phyloP scores from a whole-genome alignment of 2,888 invertebrate species.

The Digitonthophagus gazella region DNA sequence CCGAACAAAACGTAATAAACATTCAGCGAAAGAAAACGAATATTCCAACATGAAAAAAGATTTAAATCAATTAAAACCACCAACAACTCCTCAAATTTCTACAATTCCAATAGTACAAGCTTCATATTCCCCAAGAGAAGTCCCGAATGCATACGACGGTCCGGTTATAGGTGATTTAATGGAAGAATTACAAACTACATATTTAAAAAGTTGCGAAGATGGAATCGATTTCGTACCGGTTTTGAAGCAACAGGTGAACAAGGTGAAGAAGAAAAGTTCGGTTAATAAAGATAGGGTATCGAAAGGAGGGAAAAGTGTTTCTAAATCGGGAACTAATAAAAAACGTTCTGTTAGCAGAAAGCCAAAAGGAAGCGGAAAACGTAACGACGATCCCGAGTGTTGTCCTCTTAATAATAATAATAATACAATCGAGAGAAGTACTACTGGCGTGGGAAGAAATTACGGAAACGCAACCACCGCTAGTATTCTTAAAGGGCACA shows the following conservation, averaged over 20 bases:
- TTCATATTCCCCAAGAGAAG: conserved; percentile 22
- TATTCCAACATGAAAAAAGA: conserved; percentile 38
- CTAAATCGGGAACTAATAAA: conserved; percentile 40
- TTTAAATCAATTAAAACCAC: conserved; percentile 49
- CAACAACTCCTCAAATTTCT: conserved; percentile 31
- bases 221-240: conserved; percentile 36
- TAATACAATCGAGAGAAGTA: conserved; percentile 33
- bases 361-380: conserved; percentile 29
- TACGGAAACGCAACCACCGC: conserved; percentile 56
- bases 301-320: conserved; percentile 33
- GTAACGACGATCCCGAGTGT: conserved; percentile 24
- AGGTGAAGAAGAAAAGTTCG: conserved; percentile 27
- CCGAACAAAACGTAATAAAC: conserved; percentile 36
- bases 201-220: conserved; percentile 43
- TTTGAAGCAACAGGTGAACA: conserved; percentile 30
- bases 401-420: conserved; percentile 37
- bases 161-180: conserved; percentile 69
- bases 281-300: conserved; percentile 43
- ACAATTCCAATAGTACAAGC: conserved; percentile 40
- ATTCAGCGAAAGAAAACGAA: conserved; percentile 33
- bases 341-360: conserved; percentile 44
- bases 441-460: not conserved
- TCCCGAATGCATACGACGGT: conserved; percentile 56
- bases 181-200: conserved; percentile 61
- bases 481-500: conserved; percentile 51